phyloP scores from a whole-genome alignment of 2,888 invertebrate genomes.

The Caenorhabditis sp. region DNA sequence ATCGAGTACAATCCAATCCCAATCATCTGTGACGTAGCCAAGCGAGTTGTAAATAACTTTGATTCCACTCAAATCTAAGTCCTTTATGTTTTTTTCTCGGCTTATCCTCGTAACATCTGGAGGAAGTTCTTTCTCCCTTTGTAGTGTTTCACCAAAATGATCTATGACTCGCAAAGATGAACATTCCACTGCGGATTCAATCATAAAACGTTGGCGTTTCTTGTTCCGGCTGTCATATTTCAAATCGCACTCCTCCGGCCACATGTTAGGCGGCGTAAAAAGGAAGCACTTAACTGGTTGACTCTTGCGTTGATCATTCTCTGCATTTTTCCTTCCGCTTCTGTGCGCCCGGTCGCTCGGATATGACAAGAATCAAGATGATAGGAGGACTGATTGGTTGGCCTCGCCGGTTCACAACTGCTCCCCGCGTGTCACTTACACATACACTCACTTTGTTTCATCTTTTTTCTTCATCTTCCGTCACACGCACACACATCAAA shows the following conservation, averaged over 20 bases:
- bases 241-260: not conserved
- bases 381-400: too few species aligned
- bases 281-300: conserved; percentile 47
- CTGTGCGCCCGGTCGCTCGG: conserved; percentile 34
- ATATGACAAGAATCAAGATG: conserved; percentile 51
- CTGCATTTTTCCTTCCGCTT: conserved; percentile 49
- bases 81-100: too few species aligned
- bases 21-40: too few species aligned
- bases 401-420: conserved; percentile 29
- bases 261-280: conserved; percentile 17
- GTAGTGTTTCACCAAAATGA: too few species aligned
- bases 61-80: too few species aligned
- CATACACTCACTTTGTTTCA: conserved; percentile 42
- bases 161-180: not conserved
- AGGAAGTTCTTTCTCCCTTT: too few species aligned
- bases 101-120: too few species aligned
- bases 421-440: conserved; percentile 23
- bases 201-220: not conserved
- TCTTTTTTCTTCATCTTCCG: conserved; percentile 26
- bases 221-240: conserved; percentile 17
- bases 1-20: too few species aligned
- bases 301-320: conserved; percentile 40
- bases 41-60: too few species aligned
- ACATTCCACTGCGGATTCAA: not conserved
- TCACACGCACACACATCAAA: conserved; percentile 48